These are phyloP conservation scores for Caenorhabditis brenneri DNA, from an alignment of 1,140 invertebrate genomes.

Conservation along the genomic window DNA sequence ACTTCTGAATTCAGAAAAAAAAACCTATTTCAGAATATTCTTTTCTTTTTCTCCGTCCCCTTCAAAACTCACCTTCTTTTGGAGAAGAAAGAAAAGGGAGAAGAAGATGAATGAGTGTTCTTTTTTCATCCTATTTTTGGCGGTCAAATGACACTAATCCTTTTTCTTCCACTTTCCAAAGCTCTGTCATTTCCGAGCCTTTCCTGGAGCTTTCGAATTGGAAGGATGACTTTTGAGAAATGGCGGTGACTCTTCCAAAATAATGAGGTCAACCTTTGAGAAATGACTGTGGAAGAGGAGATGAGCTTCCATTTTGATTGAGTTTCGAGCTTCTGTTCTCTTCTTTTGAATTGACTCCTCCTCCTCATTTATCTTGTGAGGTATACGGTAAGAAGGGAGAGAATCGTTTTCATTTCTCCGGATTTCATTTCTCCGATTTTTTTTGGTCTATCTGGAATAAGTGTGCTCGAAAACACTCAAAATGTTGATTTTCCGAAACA, in stretches of 20 bases:
- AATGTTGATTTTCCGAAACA: too few species aligned
- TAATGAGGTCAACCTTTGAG: constrained; percentile 11
- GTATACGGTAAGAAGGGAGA: too few species aligned
- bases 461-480: too few species aligned
- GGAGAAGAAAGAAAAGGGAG: neutral
- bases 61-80: neutral
- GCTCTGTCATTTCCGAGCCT: constrained; percentile 28
- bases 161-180: neutral
- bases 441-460: too few species aligned
- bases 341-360: too few species aligned
- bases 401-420: too few species aligned
- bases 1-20: neutral
- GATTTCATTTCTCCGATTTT: too few species aligned
- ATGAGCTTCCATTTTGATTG: neutral
- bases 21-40: neutral
- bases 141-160: constrained; percentile 38
- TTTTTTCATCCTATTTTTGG: constrained; percentile 19
- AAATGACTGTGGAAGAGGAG: neutral
- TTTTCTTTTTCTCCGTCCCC: neutral
- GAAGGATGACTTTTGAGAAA: neutral
- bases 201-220: neutral
- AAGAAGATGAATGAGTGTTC: constrained; percentile 38
- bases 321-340: too few species aligned
- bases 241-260: neutral
- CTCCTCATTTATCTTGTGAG: too few species aligned